Conservation (phyloP, 1,140 invertebrate species). For the Calycopis cecrops region DNA sequence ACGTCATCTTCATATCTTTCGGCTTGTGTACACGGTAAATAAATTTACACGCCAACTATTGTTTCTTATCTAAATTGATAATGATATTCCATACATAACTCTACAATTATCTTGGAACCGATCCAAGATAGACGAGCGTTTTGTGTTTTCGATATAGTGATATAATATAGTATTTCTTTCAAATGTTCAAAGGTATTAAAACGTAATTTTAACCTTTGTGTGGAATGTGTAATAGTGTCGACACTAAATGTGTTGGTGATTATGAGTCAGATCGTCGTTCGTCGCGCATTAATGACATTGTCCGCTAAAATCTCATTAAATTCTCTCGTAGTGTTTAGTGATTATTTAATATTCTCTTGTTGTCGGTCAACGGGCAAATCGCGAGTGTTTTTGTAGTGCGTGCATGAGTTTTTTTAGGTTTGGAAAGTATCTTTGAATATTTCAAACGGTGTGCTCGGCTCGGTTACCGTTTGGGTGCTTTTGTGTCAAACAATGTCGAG, state of each 20-base stretch:
- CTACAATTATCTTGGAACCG: constrained; percentile 49
- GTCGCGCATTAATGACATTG: constrained; percentile 59
- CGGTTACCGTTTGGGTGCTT: constrained; percentile 27
- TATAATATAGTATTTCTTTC: constrained; percentile 1
- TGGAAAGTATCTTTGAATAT: constrained; percentile 48
- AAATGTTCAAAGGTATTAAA: neutral
- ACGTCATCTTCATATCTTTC: constrained; percentile 39
- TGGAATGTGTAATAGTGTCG: constrained; percentile 24
- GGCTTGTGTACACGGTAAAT: constrained; percentile 49
- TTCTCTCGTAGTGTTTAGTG: constrained; percentile 67
- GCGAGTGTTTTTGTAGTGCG: constrained; percentile 44
- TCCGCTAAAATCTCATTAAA: constrained; percentile 69
- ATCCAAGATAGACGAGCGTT: constrained; percentile 43
- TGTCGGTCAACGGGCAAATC: constrained; percentile 41
- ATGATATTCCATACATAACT: constrained; percentile 54
- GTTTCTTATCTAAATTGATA: constrained; percentile 69
- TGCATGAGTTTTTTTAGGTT: constrained; percentile 36
- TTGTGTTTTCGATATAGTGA: constrained; percentile 9
- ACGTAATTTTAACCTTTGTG: constrained; percentile 33
- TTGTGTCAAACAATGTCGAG: constrained; percentile 50
- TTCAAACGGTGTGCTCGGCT: constrained; percentile 24
- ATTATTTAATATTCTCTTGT: constrained; percentile 59
- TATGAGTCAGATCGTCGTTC: constrained; percentile 59
- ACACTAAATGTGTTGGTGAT: constrained; percentile 29
- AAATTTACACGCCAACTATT: constrained; percentile 52